phyloP scores from a whole-genome alignment of 2,797 vertebrate species.

The Falco columbarius region DNA sequence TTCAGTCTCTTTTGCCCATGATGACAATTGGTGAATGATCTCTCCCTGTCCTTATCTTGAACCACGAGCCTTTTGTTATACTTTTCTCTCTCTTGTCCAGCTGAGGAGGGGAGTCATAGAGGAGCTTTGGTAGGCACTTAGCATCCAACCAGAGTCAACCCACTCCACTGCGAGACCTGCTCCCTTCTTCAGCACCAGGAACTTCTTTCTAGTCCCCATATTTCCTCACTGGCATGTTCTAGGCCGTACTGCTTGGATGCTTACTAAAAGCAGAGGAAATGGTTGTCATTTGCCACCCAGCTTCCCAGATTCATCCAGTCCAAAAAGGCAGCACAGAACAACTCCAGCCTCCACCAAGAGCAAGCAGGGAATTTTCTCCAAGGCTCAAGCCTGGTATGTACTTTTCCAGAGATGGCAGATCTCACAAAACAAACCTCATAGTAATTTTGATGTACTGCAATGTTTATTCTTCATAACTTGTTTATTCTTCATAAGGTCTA shows the following conservation, averaged over 20 bases:
- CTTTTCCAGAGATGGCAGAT: neutral
- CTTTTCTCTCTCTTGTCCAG: neutral
- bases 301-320: neutral
- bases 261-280: neutral
- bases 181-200: neutral
- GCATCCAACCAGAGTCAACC: neutral
- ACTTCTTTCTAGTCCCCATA: neutral
- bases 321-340: neutral
- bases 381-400: neutral
- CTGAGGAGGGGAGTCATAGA: neutral
- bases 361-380: neutral
- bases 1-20: neutral
- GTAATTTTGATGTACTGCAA: neutral
- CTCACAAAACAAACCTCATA: neutral
- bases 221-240: neutral
- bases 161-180: neutral
- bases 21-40: neutral
- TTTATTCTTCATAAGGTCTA: neutral
- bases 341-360: neutral
- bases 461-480: neutral
- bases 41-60: neutral
- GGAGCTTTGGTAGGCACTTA: neutral
- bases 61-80: neutral
- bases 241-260: neutral
- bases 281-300: neutral